Evolutionary conservation across 2,888 invertebrate species (phyloP).

Genomic region (Neoitamus cyanurus): DNA sequence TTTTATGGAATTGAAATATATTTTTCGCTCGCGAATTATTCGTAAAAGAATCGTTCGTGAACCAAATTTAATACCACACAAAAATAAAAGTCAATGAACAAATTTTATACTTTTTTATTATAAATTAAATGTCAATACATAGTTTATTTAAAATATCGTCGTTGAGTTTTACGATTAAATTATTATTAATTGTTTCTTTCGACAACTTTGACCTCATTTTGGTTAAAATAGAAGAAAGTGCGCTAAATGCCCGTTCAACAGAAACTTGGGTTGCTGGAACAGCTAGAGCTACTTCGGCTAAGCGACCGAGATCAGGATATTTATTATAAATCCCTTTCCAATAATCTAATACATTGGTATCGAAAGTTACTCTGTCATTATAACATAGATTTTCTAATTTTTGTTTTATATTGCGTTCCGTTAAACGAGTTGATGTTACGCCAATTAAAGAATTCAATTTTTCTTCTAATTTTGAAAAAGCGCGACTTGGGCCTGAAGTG

Average conservation of each 20-base stretch:
- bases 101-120: too few species aligned
- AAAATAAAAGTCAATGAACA: too few species aligned
- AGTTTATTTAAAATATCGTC: too few species aligned
- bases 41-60: too few species aligned
- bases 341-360: conserved; percentile 37
- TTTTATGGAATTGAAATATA: too few species aligned
- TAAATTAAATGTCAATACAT: too few species aligned
- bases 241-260: conserved; percentile 46
- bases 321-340: conserved; percentile 43
- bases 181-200: too few species aligned
- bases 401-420: conserved; percentile 19
- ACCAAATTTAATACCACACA: too few species aligned
- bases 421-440: neutral
- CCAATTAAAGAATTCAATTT: neutral
- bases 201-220: conserved; percentile 10
- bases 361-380: conserved; percentile 11
- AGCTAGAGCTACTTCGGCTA: conserved; percentile 48
- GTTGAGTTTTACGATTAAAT: too few species aligned
- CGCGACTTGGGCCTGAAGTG: too few species aligned
- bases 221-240: conserved; percentile 47
- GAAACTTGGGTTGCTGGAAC: conserved; percentile 47
- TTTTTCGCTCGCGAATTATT: too few species aligned
- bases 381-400: conserved; percentile 7
- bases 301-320: conserved; percentile 42
- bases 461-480: too few species aligned